Percentiles rank a stretch among this genome's conserved stretches.
These are phyloP conservation scores for Artibeus jamaicensis DNA, from an alignment of 2,797 vertebrate genomes.

Conservation along the genomic window DNA sequence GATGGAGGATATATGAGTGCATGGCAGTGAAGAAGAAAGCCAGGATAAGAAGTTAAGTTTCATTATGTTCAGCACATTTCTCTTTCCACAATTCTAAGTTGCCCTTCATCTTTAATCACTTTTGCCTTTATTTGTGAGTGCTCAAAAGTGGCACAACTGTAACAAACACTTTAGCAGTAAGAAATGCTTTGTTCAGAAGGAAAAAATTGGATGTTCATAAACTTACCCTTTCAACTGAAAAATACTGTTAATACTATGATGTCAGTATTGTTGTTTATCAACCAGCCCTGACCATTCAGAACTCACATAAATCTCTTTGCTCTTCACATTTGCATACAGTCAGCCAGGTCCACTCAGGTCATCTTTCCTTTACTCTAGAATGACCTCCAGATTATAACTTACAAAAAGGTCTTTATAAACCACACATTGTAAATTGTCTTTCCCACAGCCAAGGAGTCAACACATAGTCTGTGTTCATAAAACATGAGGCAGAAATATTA, in stretches of 20 bases:
- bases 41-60: neutral
- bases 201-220: neutral
- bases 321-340: neutral
- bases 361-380: neutral
- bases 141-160: neutral
- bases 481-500: neutral
- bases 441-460: neutral
- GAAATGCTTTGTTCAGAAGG: conserved; percentile 20
- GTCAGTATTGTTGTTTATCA: neutral
- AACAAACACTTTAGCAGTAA: conserved; percentile 8
- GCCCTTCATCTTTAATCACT: neutral
- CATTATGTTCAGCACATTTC: neutral
- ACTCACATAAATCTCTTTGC: neutral
- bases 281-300: neutral
- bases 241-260: neutral
- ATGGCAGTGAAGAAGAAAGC: neutral
- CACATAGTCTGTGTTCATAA: neutral
- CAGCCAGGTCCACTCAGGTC: neutral
- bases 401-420: neutral
- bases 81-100: neutral
- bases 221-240: conserved; percentile 7
- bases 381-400: neutral
- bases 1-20: neutral
- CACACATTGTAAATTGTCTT: neutral
- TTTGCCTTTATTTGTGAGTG: neutral